Conservation (phyloP, 2,113 vertebrate genomes). For the Bothrops jararaca region DNA sequence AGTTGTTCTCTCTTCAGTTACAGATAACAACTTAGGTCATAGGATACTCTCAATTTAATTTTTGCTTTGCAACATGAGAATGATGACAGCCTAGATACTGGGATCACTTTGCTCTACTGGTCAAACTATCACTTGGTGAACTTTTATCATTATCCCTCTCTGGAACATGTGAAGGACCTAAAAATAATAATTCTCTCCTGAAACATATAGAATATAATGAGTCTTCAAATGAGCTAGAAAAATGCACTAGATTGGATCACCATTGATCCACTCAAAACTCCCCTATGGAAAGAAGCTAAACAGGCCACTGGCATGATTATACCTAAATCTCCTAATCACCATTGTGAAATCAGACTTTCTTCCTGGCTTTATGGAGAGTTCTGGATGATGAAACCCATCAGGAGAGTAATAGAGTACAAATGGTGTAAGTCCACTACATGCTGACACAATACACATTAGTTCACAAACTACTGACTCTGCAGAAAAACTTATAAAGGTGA, state of each 20-base stretch:
- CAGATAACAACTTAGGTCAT: not conserved
- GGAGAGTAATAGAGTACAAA: not conserved
- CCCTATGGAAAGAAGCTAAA: not conserved
- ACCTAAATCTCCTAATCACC: not conserved
- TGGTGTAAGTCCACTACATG: not conserved
- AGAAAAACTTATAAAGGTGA: not conserved
- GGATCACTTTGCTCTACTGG: not conserved
- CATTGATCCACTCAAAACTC: not conserved
- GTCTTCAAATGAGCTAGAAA: not conserved
- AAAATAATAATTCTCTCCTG: not conserved
- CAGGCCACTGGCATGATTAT: not conserved
- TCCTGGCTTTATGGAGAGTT: not conserved
- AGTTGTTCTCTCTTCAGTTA: not conserved
- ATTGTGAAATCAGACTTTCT: not conserved
- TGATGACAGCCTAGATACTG: not conserved
- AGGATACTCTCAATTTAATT: not conserved
- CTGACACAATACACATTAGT: not conserved
- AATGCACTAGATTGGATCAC: not conserved
- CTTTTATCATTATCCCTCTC: not conserved
- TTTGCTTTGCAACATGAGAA: not conserved
- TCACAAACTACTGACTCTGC: not conserved
- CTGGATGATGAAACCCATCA: not conserved
- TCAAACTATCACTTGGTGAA: not conserved
- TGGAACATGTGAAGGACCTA: not conserved
- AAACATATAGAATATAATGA: not conserved